Percentiles rank a stretch among this genome's conserved stretches.
phyloP scores from a whole-genome alignment of 1,140 invertebrate genomes.

The Bombus haemorrhoidalis region DNA sequence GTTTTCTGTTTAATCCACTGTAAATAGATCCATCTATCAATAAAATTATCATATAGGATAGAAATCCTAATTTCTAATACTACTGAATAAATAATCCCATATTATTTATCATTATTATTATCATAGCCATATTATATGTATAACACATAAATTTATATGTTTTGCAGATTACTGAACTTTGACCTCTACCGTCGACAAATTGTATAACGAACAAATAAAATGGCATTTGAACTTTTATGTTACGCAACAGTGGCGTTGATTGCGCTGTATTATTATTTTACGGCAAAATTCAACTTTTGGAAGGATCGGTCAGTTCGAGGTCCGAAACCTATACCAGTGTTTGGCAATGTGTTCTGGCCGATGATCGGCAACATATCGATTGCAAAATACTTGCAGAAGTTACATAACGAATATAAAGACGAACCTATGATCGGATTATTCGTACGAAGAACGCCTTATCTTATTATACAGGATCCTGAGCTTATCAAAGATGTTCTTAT shows the following conservation, averaged over 20 bases:
- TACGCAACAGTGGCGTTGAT: conserved; percentile 28
- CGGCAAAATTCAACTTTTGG: conserved; percentile 73
- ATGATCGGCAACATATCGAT: conserved; percentile 46
- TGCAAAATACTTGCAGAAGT: conserved; percentile 4
- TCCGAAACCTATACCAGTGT: conserved; percentile 66
- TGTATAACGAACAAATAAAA: background rate
- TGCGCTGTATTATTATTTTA: conserved; percentile 62
- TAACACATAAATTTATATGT: no score
- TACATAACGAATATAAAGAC: conserved; percentile 69
- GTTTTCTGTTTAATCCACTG: no score
- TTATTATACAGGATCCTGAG: conserved; percentile 79
- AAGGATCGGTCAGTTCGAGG: conserved; percentile 64
- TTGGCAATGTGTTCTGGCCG: conserved; percentile 73
- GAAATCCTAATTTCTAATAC: no score
- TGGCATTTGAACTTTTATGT: conserved; percentile 10
- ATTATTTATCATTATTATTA: no score
- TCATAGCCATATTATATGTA: no score
- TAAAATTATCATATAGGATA: no score
- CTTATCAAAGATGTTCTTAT: conserved; percentile 81
- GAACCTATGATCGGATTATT: conserved; percentile 81
- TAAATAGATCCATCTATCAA: no score
- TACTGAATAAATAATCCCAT: no score
- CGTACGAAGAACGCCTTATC: conserved; percentile 68
- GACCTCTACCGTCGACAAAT: fast-evolving
- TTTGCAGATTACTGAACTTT: background rate